A percentile compares a stretch with the other conserved stretches of the same genome.
Evolutionary conservation across 2,113 vertebrate species (phyloP).

Genomic region (Colaptes auratus): DNA sequence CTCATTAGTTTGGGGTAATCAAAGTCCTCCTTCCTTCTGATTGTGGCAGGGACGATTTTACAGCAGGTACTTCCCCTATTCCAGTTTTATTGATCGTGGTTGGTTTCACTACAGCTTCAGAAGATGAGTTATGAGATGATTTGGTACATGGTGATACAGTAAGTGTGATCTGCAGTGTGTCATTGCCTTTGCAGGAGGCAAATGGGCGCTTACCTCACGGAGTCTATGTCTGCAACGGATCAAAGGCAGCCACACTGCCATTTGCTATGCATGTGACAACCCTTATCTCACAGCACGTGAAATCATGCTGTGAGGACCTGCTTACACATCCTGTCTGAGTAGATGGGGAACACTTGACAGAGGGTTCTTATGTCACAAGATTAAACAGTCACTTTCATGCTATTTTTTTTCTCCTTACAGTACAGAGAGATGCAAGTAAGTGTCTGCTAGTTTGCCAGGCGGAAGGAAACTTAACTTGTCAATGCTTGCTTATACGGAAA

Average conservation of each 20-base stretch:
- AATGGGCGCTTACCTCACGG: not conserved
- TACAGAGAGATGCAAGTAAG: not conserved
- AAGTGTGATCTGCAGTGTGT: not conserved
- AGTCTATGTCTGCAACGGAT: not conserved
- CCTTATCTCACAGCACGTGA: rapidly evolving
- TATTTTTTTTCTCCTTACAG: not conserved
- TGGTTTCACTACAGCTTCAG: not conserved
- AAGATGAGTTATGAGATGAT: rapidly evolving
- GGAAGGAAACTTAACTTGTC: not conserved
- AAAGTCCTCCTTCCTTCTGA: not conserved
- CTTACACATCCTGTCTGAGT: not conserved
- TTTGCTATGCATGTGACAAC: rapidly evolving
- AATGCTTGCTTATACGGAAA: not conserved
- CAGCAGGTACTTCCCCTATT: not conserved
- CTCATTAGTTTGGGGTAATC: not conserved
- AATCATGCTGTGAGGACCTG: not conserved
- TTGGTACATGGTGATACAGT: not conserved
- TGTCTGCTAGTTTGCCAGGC: not conserved
- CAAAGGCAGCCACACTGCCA: not conserved
- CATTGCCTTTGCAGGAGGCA: not conserved
- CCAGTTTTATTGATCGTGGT: not conserved
- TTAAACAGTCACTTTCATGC: not conserved
- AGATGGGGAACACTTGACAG: not conserved
- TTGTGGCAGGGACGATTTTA: not conserved
- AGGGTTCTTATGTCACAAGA: not conserved